Evolutionary conservation across 2,113 vertebrate species (phyloP).

Genomic region (Cyanoramphus novaezelandiae): DNA sequence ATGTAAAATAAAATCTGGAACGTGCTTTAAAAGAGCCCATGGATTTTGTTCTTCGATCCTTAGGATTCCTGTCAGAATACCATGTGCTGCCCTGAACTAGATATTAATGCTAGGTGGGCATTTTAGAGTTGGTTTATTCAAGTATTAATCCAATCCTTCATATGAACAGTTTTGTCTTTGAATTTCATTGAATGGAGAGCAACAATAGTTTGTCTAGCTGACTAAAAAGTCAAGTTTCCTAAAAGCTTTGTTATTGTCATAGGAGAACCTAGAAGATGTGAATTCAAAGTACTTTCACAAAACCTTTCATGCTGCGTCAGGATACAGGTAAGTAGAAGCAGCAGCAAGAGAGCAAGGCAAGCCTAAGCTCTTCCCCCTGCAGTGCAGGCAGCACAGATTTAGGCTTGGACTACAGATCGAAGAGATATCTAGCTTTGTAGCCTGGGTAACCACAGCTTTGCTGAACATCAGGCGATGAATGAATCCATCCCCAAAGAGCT

Average conservation of each 20-base stretch:
- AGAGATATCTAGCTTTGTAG: background rate
- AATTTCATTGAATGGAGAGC: background rate
- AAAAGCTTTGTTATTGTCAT: background rate
- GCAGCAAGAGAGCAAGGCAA: background rate
- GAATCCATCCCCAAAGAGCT: background rate
- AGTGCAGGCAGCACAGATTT: background rate
- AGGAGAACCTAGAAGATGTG: background rate
- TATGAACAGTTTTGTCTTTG: background rate
- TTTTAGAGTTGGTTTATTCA: background rate
- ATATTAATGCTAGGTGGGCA: background rate
- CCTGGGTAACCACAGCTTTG: background rate
- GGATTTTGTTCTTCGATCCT: background rate
- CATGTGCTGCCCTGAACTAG: background rate
- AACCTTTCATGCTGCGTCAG: background rate
- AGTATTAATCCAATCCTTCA: background rate
- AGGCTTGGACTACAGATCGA: background rate
- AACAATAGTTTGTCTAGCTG: background rate
- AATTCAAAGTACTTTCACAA: background rate
- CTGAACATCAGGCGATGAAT: background rate
- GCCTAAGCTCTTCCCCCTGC: accelerated
- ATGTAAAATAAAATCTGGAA: background rate
- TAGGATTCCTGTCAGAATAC: background rate
- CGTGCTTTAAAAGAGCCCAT: background rate
- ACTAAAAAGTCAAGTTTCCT: background rate
- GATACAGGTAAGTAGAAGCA: background rate